Percentiles rank a stretch among this genome's conserved stretches.
These are phyloP conservation scores for Hydropotes inermis DNA, from an alignment of 2,113 vertebrate genomes.

Conservation along the genomic window DNA sequence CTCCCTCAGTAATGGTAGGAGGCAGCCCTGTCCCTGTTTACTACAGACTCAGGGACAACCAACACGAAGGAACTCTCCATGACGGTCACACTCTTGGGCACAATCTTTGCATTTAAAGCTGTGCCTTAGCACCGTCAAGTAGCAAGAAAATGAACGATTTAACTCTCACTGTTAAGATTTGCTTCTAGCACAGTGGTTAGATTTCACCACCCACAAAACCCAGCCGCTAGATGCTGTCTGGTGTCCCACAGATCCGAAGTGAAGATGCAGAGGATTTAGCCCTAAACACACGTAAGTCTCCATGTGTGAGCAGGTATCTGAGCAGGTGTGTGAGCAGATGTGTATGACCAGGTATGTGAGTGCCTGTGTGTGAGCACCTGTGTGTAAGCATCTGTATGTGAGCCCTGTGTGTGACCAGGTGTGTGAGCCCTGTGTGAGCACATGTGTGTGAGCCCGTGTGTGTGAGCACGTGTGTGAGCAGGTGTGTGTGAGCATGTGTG, in stretches of 20 bases:
- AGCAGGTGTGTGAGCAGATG: not conserved
- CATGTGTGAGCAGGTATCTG: not conserved
- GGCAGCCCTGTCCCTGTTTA: not conserved
- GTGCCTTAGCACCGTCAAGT: not conserved
- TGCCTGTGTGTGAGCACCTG: too few relatives aligned
- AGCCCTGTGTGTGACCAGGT: not conserved
- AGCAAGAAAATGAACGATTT: not conserved
- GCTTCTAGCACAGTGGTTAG: accelerated
- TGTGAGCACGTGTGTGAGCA: not conserved
- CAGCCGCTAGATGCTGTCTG: not conserved
- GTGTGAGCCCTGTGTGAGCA: not conserved
- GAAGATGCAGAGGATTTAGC: not conserved
- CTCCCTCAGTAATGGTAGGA: accelerated
- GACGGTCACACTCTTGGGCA: accelerated
- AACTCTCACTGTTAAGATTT: not conserved
- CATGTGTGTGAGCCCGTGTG: not conserved
- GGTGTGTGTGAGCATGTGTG: not conserved
- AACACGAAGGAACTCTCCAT: accelerated
- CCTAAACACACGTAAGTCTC: accelerated
- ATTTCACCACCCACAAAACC: not conserved
- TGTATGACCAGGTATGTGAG: not conserved
- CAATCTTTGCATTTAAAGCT: not conserved
- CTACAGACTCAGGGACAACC: not conserved
- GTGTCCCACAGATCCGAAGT: not conserved
- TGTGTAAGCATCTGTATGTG: not conserved